Conservation (phyloP, 2,888 invertebrate species). For the Thymelicus lineola region DNA sequence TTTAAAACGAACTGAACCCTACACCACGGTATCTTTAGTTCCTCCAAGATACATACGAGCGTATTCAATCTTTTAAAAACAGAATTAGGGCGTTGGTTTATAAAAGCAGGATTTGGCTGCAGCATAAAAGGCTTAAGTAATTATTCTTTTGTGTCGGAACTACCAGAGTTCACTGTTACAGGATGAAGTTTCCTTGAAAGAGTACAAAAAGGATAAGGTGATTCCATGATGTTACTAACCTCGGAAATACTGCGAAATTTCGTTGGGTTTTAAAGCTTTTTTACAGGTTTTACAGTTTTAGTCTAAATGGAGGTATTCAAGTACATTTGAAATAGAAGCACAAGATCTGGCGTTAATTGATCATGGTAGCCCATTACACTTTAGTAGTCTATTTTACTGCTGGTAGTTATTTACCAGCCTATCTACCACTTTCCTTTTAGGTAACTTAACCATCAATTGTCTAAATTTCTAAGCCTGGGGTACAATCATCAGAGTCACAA, state of each 20-base stretch:
- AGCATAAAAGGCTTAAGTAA: constrained; percentile 23
- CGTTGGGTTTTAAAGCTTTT: too few species aligned
- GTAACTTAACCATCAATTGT: not conserved
- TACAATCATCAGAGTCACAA: too few species aligned
- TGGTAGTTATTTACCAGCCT: too few species aligned
- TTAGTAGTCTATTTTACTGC: too few species aligned
- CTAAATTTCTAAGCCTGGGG: too few species aligned
- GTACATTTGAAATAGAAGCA: too few species aligned
- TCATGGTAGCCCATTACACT: too few species aligned
- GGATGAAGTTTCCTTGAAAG: constrained; percentile 19
- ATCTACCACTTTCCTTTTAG: too few species aligned
- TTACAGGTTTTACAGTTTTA: too few species aligned
- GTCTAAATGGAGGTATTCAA: too few species aligned
- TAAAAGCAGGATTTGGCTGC: constrained; percentile 25
- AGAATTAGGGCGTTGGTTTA: constrained; percentile 26
- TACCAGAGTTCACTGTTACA: constrained; percentile 14
- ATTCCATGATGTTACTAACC: constrained; percentile 8
- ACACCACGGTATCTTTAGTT: not conserved
- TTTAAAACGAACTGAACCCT: not conserved
- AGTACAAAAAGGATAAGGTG: constrained; percentile 4
- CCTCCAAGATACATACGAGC: constrained; percentile 2
- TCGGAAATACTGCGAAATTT: constrained; percentile 3
- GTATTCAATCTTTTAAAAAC: constrained; percentile 28
- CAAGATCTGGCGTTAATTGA: too few species aligned
- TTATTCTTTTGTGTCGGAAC: constrained; percentile 28